Evolutionary conservation across 2,113 vertebrate genomes (phyloP), one percentile per base, ranked within the genome.

Genomic region (Phylloscopus trochiloides): DNA sequence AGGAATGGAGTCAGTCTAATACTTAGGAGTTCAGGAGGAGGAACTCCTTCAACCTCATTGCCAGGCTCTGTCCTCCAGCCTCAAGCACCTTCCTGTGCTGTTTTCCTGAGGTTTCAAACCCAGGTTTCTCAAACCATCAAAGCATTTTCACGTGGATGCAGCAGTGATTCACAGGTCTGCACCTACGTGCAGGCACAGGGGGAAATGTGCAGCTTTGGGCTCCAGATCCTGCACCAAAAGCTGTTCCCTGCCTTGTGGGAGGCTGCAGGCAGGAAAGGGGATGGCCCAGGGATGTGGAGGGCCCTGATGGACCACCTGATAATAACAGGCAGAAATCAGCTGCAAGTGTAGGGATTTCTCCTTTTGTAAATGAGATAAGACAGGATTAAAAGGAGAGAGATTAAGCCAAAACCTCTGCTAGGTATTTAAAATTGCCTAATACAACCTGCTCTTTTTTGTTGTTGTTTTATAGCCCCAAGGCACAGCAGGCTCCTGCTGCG

Each of bases 131-230:
- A 47, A 19, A 47, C n/a, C 52, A 21, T 6, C 26, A 3, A 28
- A 3, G 9, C 6, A 38, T 28, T 86, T 28, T 28, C 5, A 6
- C 19, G 0, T 7, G 38, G n/a, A 6, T 24, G 20, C 55, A 81
- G 52, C 18, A 29, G 51, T 12, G 66, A 52, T 34, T 48, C 38
- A 14, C 38, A 62, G 22, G 5, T 26, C 32, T 51, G 1, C 7
- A 26, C 0, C 0, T 12, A 1, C 8, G 1, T 3, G 15, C 15
- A 38, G 51, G 42, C 16, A 38, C 16, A 26, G 42, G 21, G 45
- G 14, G 15, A 74, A 13, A 14, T 14, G 43, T 15, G 28, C 28
- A 68, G 31, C 71, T 75, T 8, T 48, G 42, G 66, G 48, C 24
- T 52, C 45, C 54, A 26, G 29, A 34, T 11, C 57, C 75, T 48